Evolutionary conservation across 1,140 invertebrate species (phyloP).

Genomic region (Caerostris darwini): DNA sequence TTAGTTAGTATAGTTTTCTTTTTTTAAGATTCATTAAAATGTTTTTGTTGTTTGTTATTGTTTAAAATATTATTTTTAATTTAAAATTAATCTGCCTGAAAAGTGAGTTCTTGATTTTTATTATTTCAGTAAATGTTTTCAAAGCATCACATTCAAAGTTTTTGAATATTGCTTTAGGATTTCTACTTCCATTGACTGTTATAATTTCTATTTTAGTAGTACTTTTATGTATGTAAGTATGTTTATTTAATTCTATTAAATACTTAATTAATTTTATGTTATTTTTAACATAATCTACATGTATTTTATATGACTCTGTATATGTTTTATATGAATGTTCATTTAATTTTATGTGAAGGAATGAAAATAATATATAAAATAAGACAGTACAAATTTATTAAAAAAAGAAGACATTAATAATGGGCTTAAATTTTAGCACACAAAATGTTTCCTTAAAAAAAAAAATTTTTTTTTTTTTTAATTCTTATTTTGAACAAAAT

Average conservation of each 20-base stretch:
- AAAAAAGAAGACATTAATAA: neutral
- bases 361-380: neutral
- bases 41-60: constrained; percentile 3
- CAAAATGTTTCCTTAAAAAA: too few species aligned
- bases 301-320: neutral
- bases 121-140: neutral
- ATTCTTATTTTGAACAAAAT: too few species aligned
- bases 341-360: neutral
- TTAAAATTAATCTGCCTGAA: too few species aligned
- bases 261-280: neutral
- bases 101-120: too few species aligned
- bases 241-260: neutral
- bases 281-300: neutral
- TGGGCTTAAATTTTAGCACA: neutral
- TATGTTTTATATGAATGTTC: neutral
- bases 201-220: neutral
- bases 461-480: too few species aligned
- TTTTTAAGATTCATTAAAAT: too few species aligned
- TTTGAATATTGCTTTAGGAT: constrained; percentile 22
- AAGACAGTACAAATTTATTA: neutral
- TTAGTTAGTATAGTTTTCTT: too few species aligned
- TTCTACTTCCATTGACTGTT: neutral
- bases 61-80: neutral
- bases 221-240: constrained; percentile 23
- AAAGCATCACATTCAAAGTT: neutral